Conservation (phyloP, 2,797 vertebrate species). For the Ataeniobius toweri region DNA sequence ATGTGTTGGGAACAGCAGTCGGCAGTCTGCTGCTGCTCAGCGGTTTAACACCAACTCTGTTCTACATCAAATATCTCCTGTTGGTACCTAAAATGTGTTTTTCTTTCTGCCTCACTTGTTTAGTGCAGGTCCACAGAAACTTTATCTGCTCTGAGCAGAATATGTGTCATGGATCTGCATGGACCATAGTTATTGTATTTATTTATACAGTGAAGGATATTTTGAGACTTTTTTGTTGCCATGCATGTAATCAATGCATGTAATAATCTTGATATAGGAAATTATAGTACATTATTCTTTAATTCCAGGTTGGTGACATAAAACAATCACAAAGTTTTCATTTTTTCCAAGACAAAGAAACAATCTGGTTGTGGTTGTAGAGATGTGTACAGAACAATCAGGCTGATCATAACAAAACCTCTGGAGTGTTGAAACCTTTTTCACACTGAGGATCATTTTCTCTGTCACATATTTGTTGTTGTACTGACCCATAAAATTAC, state of each 20-base stretch:
- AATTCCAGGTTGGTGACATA: slow-evolving; percentile 37
- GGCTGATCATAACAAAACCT: slow-evolving; percentile 22
- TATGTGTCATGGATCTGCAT: neutral
- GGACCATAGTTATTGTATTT: neutral
- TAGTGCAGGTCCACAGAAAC: slow-evolving; percentile 1
- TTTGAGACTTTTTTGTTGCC: neutral
- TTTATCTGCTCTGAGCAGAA: slow-evolving; percentile 10
- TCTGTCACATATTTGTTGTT: slow-evolving; percentile 26
- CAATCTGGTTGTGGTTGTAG: slow-evolving; percentile 42
- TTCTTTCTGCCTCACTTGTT: slow-evolving; percentile 41
- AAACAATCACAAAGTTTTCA: slow-evolving; percentile 37
- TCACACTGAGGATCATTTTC: slow-evolving; percentile 31
- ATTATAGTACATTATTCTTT: slow-evolving; percentile 45
- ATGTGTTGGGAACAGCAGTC: slow-evolving; percentile 56
- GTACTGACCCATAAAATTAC: neutral
- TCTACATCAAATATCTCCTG: slow-evolving; percentile 68
- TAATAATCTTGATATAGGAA: neutral
- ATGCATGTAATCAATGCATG: neutral
- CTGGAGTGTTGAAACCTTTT: slow-evolving; percentile 10
- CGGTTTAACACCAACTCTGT: slow-evolving; percentile 59
- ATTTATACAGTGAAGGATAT: neutral
- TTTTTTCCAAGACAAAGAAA: slow-evolving; percentile 34
- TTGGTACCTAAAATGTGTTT: slow-evolving; percentile 47
- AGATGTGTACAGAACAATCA: slow-evolving; percentile 36
- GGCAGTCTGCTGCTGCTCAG: slow-evolving; percentile 65